Conservation (phyloP, 2,113 vertebrate species). For the Pterocles orientalis region DNA sequence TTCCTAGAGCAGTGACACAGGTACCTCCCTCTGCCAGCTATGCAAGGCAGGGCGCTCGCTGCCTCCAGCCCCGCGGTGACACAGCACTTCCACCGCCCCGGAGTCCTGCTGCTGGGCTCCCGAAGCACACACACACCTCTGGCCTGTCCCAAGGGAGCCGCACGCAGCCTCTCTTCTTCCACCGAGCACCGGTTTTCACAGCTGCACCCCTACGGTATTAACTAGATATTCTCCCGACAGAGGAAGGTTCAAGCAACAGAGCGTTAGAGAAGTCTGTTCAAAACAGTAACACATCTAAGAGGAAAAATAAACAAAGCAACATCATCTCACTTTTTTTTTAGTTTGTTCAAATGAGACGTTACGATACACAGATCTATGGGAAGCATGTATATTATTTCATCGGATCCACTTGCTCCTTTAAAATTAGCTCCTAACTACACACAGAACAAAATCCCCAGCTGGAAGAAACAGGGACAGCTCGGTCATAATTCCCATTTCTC, state of each 20-base stretch:
- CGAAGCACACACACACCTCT: rapidly evolving
- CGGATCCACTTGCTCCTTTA: not conserved
- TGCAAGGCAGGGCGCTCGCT: not conserved
- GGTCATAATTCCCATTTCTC: not conserved
- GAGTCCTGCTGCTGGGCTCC: not conserved
- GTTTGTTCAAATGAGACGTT: not conserved
- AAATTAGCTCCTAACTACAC: slow-evolving; percentile 4
- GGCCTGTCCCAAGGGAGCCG: rapidly evolving
- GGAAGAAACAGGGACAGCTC: not conserved
- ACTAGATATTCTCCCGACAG: no score
- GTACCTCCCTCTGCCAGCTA: not conserved
- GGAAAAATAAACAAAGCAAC: rapidly evolving
- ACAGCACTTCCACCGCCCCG: not conserved
- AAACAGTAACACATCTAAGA: not conserved
- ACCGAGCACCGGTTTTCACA: rapidly evolving
- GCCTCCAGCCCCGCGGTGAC: not conserved
- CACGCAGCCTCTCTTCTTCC: rapidly evolving
- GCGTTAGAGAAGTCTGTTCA: rapidly evolving
- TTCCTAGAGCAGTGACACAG: rapidly evolving
- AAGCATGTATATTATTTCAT: not conserved
- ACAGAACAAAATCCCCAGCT: not conserved
- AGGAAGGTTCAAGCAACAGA: not conserved
- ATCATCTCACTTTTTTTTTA: rapidly evolving
- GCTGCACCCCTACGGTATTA: not conserved
- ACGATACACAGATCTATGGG: not conserved